Evolutionary conservation across 2,797 vertebrate species (phyloP).

Genomic region (Melanogrammus aeglefinus): DNA sequence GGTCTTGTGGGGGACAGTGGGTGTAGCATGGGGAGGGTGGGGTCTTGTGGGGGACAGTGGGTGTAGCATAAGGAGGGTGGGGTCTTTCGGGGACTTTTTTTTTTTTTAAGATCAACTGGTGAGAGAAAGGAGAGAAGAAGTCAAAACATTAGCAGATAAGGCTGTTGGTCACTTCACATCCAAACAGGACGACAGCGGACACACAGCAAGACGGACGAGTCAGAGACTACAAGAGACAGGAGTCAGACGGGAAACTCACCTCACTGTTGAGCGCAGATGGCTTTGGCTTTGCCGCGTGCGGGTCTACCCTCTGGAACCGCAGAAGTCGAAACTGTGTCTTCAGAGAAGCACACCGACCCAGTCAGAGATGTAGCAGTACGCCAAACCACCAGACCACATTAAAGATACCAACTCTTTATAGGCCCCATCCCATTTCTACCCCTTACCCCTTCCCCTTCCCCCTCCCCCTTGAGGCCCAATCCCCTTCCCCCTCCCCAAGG

Average conservation of each 20-base stretch:
- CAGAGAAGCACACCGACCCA: no score
- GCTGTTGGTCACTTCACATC: not conserved
- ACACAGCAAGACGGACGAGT: not conserved
- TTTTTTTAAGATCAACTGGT: not conserved
- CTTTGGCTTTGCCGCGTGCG: slow-evolving; percentile 67
- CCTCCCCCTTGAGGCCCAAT: no score
- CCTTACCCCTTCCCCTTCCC: no score
- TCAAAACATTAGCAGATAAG: not conserved
- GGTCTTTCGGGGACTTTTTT: not conserved
- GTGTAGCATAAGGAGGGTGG: no score
- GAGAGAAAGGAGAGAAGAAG: not conserved
- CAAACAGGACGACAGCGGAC: not conserved
- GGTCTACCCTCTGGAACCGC: slow-evolving; percentile 42
- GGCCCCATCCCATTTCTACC: no score
- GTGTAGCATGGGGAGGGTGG: not conserved
- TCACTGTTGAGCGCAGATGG: slow-evolving; percentile 78
- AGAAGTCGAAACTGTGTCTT: not conserved
- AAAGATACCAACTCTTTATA: no score
- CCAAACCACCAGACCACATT: not conserved
- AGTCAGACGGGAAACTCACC: slow-evolving; percentile 67
- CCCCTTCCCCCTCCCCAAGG: no score
- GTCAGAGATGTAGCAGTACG: not conserved
- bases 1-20: not conserved
- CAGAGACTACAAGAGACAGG: not conserved
- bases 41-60: not conserved